Conservation (phyloP, 2,797 vertebrate species). For the Cheirogaleus major region DNA sequence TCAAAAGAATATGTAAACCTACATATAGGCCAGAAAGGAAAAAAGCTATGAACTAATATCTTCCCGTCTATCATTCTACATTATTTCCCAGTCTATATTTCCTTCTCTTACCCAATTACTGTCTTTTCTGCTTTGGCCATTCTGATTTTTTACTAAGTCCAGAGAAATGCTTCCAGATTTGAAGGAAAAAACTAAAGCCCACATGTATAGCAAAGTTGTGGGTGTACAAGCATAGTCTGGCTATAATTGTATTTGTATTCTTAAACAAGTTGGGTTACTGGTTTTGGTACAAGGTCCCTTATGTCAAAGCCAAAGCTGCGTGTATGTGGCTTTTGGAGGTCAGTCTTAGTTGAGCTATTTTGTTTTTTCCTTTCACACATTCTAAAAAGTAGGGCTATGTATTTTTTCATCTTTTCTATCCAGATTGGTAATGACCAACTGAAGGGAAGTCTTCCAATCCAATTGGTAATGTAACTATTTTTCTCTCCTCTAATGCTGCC, state of each 20-base stretch:
- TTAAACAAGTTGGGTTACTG: neutral
- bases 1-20: neutral
- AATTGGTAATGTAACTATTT: conserved; percentile 85
- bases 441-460: conserved; percentile 82
- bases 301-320: neutral
- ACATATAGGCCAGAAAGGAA: neutral
- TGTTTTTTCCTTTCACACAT: conserved; percentile 22
- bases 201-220: neutral
- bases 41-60: neutral
- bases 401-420: conserved; percentile 72
- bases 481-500: conserved; percentile 91
- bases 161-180: conserved; percentile 25
- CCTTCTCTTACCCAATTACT: conserved; percentile 41
- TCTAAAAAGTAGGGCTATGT: conserved; percentile 71
- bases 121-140: conserved; percentile 51
- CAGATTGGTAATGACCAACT: conserved; percentile 72
- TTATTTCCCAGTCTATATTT: conserved; percentile 7
- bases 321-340: neutral
- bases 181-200: neutral
- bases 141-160: conserved; percentile 57
- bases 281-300: neutral
- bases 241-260: neutral
- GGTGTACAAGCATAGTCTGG: neutral
- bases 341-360: conserved; percentile 27
- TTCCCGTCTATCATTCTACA: neutral